Evolutionary conservation across 2,797 vertebrate genomes (phyloP).

Genomic region (Rhynchotus rufescens): DNA sequence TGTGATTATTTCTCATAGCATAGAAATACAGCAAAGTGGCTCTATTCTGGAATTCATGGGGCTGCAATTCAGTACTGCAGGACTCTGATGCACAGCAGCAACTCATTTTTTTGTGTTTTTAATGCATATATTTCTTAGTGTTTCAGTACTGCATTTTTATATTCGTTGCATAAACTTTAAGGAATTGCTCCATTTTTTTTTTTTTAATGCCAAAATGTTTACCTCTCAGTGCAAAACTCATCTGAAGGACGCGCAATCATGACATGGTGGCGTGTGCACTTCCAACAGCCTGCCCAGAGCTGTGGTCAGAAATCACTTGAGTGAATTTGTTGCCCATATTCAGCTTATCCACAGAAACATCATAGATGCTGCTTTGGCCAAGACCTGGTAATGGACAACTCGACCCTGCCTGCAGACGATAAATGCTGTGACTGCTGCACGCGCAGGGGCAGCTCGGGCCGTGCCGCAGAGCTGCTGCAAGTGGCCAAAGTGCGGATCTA

Average conservation of each 20-base stretch:
- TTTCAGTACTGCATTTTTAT: background rate
- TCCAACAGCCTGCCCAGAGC: background rate
- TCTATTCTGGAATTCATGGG: too few relatives aligned
- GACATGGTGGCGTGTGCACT: background rate
- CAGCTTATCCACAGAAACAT: background rate
- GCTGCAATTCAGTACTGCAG: background rate
- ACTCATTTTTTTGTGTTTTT: background rate
- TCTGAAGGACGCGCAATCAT: background rate
- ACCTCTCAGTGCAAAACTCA: background rate
- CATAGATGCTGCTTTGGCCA: background rate
- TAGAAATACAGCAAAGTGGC: background rate
- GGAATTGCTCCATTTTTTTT: background rate
- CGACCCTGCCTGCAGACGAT: constrained; percentile 58
- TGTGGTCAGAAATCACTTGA: background rate
- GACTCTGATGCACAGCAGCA: background rate
- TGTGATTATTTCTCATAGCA: background rate
- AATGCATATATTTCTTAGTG: background rate
- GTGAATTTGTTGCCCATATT: background rate
- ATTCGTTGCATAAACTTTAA: background rate
- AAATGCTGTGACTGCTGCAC: constrained; percentile 23
- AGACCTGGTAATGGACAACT: constrained; percentile 44
- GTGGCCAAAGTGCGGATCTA: constrained; percentile 40
- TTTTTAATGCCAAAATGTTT: background rate
- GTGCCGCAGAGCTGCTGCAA: constrained; percentile 31
- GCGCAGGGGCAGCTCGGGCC: constrained; percentile 25